Evolutionary conservation across 2,888 invertebrate species (phyloP).

Genomic region (Dorcus hopei): DNA sequence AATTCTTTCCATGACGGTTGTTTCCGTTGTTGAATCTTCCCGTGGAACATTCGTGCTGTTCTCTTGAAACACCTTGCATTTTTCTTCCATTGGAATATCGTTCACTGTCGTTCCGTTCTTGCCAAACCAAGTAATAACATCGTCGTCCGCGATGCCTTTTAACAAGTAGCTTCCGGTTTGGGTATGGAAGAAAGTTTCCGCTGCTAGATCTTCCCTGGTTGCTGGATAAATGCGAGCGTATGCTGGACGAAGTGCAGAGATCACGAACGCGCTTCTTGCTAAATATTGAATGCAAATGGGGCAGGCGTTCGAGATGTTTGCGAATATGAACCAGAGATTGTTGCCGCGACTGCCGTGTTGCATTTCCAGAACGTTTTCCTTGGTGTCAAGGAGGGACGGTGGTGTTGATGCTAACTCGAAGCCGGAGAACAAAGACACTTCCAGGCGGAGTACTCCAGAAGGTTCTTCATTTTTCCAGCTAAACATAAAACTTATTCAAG

Average conservation of each 20-base stretch:
- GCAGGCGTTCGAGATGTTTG: conserved; percentile 60
- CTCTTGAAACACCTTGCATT: neutral
- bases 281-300: conserved; percentile 63
- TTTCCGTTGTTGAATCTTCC: neutral
- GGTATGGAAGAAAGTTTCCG: conserved; percentile 64
- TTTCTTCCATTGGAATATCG: conserved; percentile 4
- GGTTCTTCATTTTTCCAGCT: conserved; percentile 62
- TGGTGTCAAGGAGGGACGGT: conserved; percentile 52
- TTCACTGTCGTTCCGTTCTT: conserved; percentile 51
- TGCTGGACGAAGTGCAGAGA: conserved; percentile 61
- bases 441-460: conserved; percentile 60
- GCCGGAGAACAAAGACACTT: conserved; percentile 63
- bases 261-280: conserved; percentile 58
- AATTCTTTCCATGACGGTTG: conserved; percentile 1
- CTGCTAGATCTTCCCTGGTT: conserved; percentile 59
- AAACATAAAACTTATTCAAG: conserved; percentile 17
- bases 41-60: neutral
- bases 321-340: conserved; percentile 64
- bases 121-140: conserved; percentile 66
- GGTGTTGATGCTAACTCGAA: conserved; percentile 56
- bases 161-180: conserved; percentile 58
- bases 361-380: conserved; percentile 58
- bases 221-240: conserved; percentile 63
- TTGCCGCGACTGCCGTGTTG: conserved; percentile 61
- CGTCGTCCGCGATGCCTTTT: conserved; percentile 62